phyloP scores from a whole-genome alignment of 2,888 invertebrate genomes.

The Drymonia ruficornis region DNA sequence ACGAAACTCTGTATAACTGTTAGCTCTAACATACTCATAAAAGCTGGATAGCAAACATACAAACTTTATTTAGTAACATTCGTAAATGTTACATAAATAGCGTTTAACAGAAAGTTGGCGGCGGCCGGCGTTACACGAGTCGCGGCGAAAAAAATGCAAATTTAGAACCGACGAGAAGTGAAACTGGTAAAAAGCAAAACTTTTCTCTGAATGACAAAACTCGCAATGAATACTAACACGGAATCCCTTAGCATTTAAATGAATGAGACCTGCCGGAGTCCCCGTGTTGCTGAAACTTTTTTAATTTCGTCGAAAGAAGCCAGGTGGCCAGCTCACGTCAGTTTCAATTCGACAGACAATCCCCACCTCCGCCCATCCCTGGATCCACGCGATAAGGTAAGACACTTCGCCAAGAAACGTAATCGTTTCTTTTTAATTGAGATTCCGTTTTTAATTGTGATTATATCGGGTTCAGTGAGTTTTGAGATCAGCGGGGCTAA shows the following conservation, averaged over 20 bases:
- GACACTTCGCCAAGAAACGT: constrained; percentile 49
- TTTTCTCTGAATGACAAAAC: constrained; percentile 75
- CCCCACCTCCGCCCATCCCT: constrained; percentile 42
- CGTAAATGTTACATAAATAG: background rate
- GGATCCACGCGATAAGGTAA: constrained; percentile 59
- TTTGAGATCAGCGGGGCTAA: no score
- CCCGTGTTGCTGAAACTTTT: constrained; percentile 76
- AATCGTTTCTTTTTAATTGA: constrained; percentile 63
- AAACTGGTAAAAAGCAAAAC: constrained; percentile 60
- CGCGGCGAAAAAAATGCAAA: constrained; percentile 43
- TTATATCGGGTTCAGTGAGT: constrained; percentile 12
- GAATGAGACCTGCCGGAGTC: constrained; percentile 69
- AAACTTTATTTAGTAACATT: background rate
- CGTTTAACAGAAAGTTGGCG: constrained; percentile 12
- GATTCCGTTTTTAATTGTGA: constrained; percentile 49
- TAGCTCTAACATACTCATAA: background rate
- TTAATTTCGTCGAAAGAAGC: constrained; percentile 78
- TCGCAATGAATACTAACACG: constrained; percentile 75
- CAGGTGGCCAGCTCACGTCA: constrained; percentile 76
- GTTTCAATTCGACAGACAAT: constrained; percentile 70
- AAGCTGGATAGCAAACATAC: background rate
- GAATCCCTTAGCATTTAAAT: constrained; percentile 80
- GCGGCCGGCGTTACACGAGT: constrained; percentile 18
- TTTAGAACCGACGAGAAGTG: constrained; percentile 43
- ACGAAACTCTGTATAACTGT: background rate